Evolutionary conservation across 1,140 invertebrate genomes (phyloP), one percentile per base, ranked within the genome.

Genomic region (Octopus sinensis): DNA sequence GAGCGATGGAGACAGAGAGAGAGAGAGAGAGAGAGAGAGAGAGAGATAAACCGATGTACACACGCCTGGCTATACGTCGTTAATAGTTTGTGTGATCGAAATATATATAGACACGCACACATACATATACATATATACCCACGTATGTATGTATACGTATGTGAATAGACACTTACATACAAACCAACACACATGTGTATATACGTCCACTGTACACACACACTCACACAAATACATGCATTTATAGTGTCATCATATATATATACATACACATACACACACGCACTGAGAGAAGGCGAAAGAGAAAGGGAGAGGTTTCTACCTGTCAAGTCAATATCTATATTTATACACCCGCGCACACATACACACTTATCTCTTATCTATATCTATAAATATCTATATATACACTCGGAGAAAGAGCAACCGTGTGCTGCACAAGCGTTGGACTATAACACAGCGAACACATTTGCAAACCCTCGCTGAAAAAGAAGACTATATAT

Each of bases 11-110:
- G 3, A 23, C 0, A 13, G 68, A 3, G 6, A 6, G 3, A 3
- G 3, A 0, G 0, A 71, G 5, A 0, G 5, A 3, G 0, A 5
- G 5, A 5, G 5, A 5, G 5, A 3, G 6, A 0, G 5, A 5
- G 3, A 71, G 68, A 71, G 5, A 23, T 5, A 23, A 13, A 12
- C 5, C 13, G 12, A 4, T 71, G 68, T 13, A 13, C 13, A 71
- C 30, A 71, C n/a, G n/a, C n/a, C n/a, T 43, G 3, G 5, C 4
- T 6, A 71, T 5, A 13, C 0, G 3, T 71, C 1, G 12, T 13
- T 5, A 71, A 3, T 13, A 17, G 7, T n/a, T 6, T 6, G 4
- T n/a, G 6, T 6, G 30, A 23, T 10, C 17, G 6, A 23, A 71
- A 71, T n/a, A 23, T n/a, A 13, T 6, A 7, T 4, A 13, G 4